Base-by-base conservation (phyloP, 2,888 invertebrate species). In the Cheiracanthium punctorium region DNA sequence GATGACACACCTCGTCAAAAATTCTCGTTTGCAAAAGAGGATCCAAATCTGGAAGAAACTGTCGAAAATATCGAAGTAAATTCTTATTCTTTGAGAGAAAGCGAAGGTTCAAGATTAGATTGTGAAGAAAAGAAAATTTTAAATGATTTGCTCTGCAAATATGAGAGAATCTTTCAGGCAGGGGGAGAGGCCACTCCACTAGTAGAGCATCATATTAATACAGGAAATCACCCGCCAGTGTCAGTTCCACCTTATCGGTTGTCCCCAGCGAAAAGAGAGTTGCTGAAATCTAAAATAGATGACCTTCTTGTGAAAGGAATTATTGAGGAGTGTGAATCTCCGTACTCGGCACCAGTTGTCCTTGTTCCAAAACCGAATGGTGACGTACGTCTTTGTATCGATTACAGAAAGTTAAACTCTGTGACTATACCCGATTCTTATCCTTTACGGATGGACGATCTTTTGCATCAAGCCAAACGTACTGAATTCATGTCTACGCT, bases 141-240 rank as follows among this genome's bases (percentile, higher is more conserved):
- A 10, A 30, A 30, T 32, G 0, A 14, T 14, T 24, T 69, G 24
- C 20, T 71, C 2, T 29, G 24, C n/a, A 37, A 29, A 0, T 37
- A 79, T 8, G 10, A 37, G 12, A 0, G 7, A n/a, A 0, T 12
- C 29, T 70, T 71, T 37, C 12, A 79, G 28, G 37, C 37, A 64
- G 58, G 30, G n/a, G 32, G 52, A 73, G 77, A 24, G 48, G 30
- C 52, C 7, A 52, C 48, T 48, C 32, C 28, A 0, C 69, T 69
- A 14, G 30, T 52, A 1, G 30, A 77, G 43, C 77, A 77, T 20
- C 17, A 24, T n/a, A 48, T 43, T 1, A 52, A 73, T 29, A 73
- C 73, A 1, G 32, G 20, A 0, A 8, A 20, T 29, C 30, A 73
- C 12, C 20, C 20, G 1, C 73, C 73, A 73, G 7, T 73, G 0